Conservation (phyloP, 2,888 invertebrate species). For the Athrips mouffetella region DNA sequence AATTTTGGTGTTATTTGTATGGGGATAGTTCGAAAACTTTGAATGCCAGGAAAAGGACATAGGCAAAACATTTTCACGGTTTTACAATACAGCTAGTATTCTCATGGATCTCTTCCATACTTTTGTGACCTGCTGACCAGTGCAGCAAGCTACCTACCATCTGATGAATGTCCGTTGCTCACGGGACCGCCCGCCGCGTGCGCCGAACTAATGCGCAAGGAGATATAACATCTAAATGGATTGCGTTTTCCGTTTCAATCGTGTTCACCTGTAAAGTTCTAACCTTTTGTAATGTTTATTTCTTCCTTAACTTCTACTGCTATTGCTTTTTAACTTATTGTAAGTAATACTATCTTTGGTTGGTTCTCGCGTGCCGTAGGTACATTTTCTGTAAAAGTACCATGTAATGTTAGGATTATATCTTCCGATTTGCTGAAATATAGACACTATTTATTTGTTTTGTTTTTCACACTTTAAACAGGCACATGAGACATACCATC, state of each 20-base stretch:
- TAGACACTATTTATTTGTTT: no score
- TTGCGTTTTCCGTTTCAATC: background rate
- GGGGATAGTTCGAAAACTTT: no score
- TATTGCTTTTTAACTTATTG: background rate
- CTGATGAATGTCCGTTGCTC: background rate
- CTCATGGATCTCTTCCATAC: background rate
- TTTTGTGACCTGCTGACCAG: background rate
- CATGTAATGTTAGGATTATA: no score
- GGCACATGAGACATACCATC: no score
- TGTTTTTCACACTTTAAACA: no score
- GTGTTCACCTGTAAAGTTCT: background rate
- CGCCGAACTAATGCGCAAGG: background rate
- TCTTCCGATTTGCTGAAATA: no score
- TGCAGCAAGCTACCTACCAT: background rate
- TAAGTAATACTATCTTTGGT: background rate
- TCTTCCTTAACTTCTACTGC: background rate
- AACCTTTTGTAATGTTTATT: background rate
- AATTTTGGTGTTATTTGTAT: no score
- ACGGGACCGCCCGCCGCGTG: constrained; percentile 6
- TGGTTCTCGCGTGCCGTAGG: no score
- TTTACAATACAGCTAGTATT: no score
- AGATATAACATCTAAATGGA: constrained; percentile 3
- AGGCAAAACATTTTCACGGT: no score
- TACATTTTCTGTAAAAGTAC: no score
- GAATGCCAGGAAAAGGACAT: no score